phyloP scores from a whole-genome alignment of 2,113 vertebrate genomes.

The Burhinus oedicnemus region DNA sequence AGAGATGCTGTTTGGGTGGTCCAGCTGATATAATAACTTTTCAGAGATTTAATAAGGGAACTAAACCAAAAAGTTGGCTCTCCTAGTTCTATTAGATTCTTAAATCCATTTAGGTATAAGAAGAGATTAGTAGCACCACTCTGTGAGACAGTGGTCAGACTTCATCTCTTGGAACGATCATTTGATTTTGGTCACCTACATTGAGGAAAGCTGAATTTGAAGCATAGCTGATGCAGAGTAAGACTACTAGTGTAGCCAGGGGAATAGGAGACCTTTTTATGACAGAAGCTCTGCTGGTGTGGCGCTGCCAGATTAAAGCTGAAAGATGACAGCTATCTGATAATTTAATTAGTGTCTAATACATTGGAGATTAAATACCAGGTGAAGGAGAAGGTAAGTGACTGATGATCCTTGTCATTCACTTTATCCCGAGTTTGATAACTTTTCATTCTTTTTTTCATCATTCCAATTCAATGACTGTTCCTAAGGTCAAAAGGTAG shows the following conservation, averaged over 20 bases:
- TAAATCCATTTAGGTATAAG: neutral
- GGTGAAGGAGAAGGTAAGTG: neutral
- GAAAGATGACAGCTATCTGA: neutral
- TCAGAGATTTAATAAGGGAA: neutral
- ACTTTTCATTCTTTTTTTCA: neutral
- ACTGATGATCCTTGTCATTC: neutral
- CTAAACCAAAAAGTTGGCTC: neutral
- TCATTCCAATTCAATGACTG: neutral
- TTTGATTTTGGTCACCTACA: neutral
- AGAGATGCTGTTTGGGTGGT: neutral
- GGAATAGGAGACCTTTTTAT: neutral
- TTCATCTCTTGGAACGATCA: neutral
- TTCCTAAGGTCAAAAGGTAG: neutral
- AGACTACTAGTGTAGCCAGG: neutral
- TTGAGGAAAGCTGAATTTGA: neutral
- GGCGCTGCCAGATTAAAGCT: neutral
- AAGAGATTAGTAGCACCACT: neutral
- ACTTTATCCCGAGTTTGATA: neutral
- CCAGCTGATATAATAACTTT: neutral
- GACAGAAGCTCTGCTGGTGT: neutral
- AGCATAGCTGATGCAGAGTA: neutral
- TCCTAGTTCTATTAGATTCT: neutral
- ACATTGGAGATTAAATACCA: neutral
- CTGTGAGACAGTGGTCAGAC: neutral
- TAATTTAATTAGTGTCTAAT: neutral